phyloP scores from a whole-genome alignment of 2,888 invertebrate species.

The Alloplasta piceator region DNA sequence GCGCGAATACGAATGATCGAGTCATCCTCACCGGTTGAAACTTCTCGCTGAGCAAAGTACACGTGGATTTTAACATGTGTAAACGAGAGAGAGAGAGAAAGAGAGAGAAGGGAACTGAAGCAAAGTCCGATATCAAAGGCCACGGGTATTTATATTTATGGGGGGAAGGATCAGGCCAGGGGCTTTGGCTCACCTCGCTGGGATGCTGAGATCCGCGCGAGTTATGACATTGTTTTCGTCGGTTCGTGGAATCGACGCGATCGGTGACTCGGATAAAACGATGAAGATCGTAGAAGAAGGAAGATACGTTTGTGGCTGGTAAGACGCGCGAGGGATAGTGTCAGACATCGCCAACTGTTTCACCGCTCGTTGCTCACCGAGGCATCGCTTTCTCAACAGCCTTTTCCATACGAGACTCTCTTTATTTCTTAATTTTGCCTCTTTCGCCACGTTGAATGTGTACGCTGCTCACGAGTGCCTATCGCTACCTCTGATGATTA shows the following conservation, averaged over 20 bases:
- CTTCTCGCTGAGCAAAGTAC: too few relatives aligned
- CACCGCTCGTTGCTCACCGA: slow-evolving; percentile 60
- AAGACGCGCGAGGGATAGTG: slow-evolving; percentile 60
- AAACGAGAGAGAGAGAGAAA: slow-evolving; percentile 34
- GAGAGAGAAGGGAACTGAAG: slow-evolving; percentile 39
- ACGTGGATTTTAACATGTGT: slow-evolving; percentile 9
- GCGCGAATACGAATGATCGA: slow-evolving; percentile 68
- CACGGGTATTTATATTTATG: slow-evolving; percentile 80
- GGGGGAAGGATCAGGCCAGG: slow-evolving; percentile 73
- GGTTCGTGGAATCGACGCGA: slow-evolving; percentile 83
- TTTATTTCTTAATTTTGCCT: slow-evolving; percentile 80
- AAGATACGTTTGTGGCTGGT: slow-evolving; percentile 60
- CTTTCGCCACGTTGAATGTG: slow-evolving; percentile 48
- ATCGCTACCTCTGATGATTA: slow-evolving; percentile 67
- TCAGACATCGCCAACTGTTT: slow-evolving; percentile 56
- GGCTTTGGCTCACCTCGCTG: slow-evolving; percentile 21
- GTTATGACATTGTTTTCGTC: slow-evolving; percentile 83
- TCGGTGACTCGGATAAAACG: slow-evolving; percentile 82
- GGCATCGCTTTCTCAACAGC: slow-evolving; percentile 58
- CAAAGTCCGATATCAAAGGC: slow-evolving; percentile 63
- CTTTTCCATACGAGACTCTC: slow-evolving; percentile 67
- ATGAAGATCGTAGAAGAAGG: slow-evolving; percentile 57
- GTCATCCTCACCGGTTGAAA: slow-evolving; percentile 1
- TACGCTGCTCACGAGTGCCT: background rate
- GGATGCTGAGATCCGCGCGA: slow-evolving; percentile 72